Base-by-base conservation (phyloP, 1,140 invertebrate species). In the Tetraneura akinire region DNA sequence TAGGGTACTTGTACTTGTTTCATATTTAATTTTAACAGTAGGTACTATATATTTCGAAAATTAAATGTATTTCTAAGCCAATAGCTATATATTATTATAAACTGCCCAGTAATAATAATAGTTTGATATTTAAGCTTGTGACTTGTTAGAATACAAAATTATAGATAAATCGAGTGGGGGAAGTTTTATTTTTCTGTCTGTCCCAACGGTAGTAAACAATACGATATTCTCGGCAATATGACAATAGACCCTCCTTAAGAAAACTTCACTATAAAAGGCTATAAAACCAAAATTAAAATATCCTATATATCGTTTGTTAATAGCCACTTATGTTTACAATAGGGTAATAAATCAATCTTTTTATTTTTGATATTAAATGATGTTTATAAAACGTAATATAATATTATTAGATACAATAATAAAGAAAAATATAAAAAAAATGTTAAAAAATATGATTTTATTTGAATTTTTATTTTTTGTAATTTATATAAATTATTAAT, bases 211-310 rank as follows among this genome's bases (percentile, higher is more conserved):
- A 74, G 29, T 37, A 74, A 74, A 57, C 55, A 74, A 57, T 74
- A 74, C 37, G 55, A 55, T 45, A 78, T 62, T 57, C 23, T 42
- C 49, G 53, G 74, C 26, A 62, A 78, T 78, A 62, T 62, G 53
- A 45, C 74, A 78, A 42, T 37, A 47, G 53, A 78, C 74, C 53
- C 55, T 78, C 8, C 53, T 78, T 45, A 78, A 45, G 32, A 60
- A 55, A 42, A n/a, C 74, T 23, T 29, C 53, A 2, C 53, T 78
- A 62, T 60, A 78, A 78, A 78, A 60, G 14, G 55, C 55, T 13
- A 78, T 78, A 78, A 78, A 78, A 78, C 51, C 55, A 78, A 62
- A 78, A 57, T 78, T 62, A 60, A 78, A 57, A 78, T 47, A 37
- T 60, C 21, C 53, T 29, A 57, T 78, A 60, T 47, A 62, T 78